These are phyloP conservation scores for Vidua chalybeata DNA, from an alignment of 2,113 vertebrate genomes.

Conservation along the genomic window DNA sequence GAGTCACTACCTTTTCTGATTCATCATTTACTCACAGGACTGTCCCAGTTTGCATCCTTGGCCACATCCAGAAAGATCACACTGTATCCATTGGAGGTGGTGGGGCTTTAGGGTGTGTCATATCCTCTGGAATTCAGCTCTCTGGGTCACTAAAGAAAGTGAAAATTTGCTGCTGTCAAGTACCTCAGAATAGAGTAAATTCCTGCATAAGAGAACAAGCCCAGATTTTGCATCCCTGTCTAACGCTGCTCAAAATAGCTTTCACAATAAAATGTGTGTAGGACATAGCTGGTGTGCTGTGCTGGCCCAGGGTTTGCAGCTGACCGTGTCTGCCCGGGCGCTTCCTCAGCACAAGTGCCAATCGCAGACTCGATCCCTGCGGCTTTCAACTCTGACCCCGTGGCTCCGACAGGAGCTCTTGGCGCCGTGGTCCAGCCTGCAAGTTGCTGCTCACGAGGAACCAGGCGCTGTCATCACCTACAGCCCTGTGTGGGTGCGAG, in stretches of 20 bases:
- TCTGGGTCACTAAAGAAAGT: not conserved
- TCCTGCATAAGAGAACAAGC: not conserved
- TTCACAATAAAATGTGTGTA: not conserved
- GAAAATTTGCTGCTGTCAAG: not conserved
- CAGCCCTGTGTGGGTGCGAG: fast-evolving
- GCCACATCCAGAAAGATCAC: not conserved
- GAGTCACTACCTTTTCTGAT: not conserved
- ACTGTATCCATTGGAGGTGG: not conserved
- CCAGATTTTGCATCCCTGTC: not conserved
- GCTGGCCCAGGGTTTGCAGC: not conserved
- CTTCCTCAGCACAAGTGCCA: not conserved
- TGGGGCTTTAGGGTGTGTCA: not conserved
- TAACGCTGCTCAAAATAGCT: not conserved
- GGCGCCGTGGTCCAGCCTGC: not conserved
- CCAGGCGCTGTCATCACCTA: fast-evolving
- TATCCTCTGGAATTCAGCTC: not conserved
- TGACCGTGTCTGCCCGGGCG: fast-evolving
- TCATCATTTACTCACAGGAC: not conserved
- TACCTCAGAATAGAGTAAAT: not conserved
- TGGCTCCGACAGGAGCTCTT: fast-evolving
- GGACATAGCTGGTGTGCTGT: fast-evolving
- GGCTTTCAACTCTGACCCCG: not conserved
- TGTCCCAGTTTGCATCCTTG: not conserved
- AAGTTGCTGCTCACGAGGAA: fast-evolving
- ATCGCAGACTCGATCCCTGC: not conserved